Evolutionary conservation across 2,888 invertebrate species (phyloP), one percentile per base, ranked within the genome.

Genomic region (Aphodius granarius): DNA sequence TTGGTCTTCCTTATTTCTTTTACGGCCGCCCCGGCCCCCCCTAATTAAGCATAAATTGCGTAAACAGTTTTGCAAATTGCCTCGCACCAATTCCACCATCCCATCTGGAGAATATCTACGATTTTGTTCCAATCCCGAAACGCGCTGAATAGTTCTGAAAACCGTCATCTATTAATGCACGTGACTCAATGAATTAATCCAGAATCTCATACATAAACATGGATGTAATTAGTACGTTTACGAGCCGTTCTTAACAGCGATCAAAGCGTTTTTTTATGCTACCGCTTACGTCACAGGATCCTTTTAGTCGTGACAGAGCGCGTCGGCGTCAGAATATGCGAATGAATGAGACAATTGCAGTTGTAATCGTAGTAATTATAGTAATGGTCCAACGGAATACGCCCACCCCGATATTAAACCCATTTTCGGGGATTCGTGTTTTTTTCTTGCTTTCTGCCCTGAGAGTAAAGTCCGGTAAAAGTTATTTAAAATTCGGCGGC

Each of bases 1-100:
- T 76, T 76, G 73, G 71, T 74, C 72, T 76, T 76, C 76, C 43
- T 74, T 66, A 72, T 72, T 76, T 74, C 74, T 76, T 76, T 74
- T 72, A 72, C 73, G 71, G n/a, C 16, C 43, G 74, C 70, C 70
- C 21, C 21, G 74, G 75, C 66, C 65, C 73, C 73, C 73, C 73
- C 73, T 76, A 76, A 75, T 75, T 75, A 75, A 75, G 72, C 75
- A 75, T 75, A 75, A 75, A 75, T 72, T 72, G 68, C 68, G 72
- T 75, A 72, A 75, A 75, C 68, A 66, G 62, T 68, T 75, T 71
- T 64, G 63, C 18, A 23, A 43, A 43, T 43, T 43, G 43, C 43
- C 43, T 13, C 13, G 13, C 43, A 13, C 43, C 19, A 66, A 66
- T 66, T 66, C 5, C 20, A n/a, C 19, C 16, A 20, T n/a, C n/a